Base-by-base conservation (phyloP, 2,888 invertebrate genomes). In the Orthonevra nobilis region DNA sequence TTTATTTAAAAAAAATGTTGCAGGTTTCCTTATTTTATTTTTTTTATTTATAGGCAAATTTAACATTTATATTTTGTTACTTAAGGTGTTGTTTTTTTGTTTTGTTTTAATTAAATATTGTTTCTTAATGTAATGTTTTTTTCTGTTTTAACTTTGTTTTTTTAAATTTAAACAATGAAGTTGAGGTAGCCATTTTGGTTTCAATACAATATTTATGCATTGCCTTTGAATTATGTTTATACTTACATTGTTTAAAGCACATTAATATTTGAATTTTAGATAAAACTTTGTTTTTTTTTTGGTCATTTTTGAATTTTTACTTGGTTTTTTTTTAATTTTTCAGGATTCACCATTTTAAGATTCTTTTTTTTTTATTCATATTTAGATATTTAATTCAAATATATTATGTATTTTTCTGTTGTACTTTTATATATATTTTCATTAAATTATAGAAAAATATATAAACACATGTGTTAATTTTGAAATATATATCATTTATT, bases 171-270 rank as follows among this genome's bases (percentile, higher is more conserved):
- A 17, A 30, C 36, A 52, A 64, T 64, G 32, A 64, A 48, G 14
- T 77, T 77, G 77, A 77, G 77, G 77, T 77, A 77, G 77, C 70
- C 50, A 46, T 72, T 48, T 64, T 52, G 64, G 64, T 66, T 66
- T 50, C 40, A 58, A 46, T 48, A 40, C 28, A 32, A 54, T 44
- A 48, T 66, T 15, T 36, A 28, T 50, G 44, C 26, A 5, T 34
- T 44, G 10, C 19, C 32, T 42, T 32, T 40, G 30, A 58, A 64
- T 61, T 36, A 2, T 12, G 1, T 17, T 10, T 17, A 17, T 20
- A 9, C 46, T 19, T 36, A 26, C 2, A 32, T 32, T 34, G n/a
- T 42, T 40, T 52, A 52, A 52, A 52, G 50, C 50, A 32, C 52
- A 52, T 40, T 3, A 34, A 28, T 32, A 52, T 10, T 34, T 19